phyloP scores from a whole-genome alignment of 2,888 invertebrate genomes.

The Hedychridium roseum region DNA sequence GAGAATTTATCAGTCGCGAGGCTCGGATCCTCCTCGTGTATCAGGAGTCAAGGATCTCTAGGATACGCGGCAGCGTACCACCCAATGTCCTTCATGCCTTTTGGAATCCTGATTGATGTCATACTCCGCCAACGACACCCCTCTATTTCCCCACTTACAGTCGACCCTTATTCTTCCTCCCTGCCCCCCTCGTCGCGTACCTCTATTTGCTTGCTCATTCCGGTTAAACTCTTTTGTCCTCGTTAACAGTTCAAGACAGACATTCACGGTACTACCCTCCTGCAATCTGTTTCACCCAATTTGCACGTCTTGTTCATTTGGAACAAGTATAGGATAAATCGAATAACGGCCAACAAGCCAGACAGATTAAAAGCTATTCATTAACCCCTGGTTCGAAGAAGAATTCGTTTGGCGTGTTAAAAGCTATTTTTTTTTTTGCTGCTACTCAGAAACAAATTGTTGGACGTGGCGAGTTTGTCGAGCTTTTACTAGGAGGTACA shows the following conservation, averaged over 20 bases:
- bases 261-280: too few relatives aligned
- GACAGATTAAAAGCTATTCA: too few relatives aligned
- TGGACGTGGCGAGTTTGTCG: too few relatives aligned
- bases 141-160: neutral
- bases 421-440: too few relatives aligned
- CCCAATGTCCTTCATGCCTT: constrained; percentile 8
- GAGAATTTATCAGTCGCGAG: constrained; percentile 20
- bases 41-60: constrained; percentile 9
- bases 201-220: neutral
- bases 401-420: too few relatives aligned
- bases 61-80: constrained; percentile 7
- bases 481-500: too few relatives aligned
- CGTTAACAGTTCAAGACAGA: neutral
- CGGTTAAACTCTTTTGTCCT: neutral
- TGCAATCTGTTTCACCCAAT: too few relatives aligned
- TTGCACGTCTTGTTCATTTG: too few relatives aligned
- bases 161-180: neutral
- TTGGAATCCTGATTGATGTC: constrained; percentile 28
- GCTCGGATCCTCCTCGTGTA: constrained; percentile 4
- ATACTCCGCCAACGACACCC: constrained; percentile 6
- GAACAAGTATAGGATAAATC: too few relatives aligned
- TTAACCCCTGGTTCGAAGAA: too few relatives aligned
- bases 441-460: too few relatives aligned
- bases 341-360: too few relatives aligned
- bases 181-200: neutral